Percentiles rank a stretch among this genome's conserved stretches.
Evolutionary conservation across 1,140 invertebrate genomes (phyloP).

Genomic region (Paraescarpia echinospica): DNA sequence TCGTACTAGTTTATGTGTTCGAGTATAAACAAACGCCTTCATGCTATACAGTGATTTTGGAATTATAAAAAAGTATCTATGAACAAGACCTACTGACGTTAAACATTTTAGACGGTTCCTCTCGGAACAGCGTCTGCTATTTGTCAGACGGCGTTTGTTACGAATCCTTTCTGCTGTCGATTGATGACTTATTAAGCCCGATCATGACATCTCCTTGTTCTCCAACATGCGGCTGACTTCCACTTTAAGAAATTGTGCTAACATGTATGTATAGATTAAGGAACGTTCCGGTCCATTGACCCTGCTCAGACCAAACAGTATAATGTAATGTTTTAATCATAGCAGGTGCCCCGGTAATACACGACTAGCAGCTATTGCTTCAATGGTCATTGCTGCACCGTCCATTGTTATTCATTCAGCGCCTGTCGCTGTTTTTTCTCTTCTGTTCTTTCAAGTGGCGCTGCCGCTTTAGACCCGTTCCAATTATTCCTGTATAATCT

Average conservation of each 20-base stretch:
- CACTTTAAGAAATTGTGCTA: not conserved
- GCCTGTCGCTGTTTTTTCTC: not conserved
- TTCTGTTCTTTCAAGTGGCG: not conserved
- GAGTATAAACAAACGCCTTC: not conserved
- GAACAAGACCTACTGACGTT: not conserved
- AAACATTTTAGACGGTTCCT: not conserved
- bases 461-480: not conserved
- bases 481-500: not conserved
- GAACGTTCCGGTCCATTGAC: not conserved
- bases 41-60: too few relatives aligned
- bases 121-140: not conserved
- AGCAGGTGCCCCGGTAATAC: too few relatives aligned
- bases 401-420: not conserved
- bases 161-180: not conserved
- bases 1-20: not conserved
- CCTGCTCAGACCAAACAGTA: not conserved
- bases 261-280: not conserved
- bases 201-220: not conserved
- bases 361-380: not conserved
- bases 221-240: not conserved
- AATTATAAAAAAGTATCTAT: not conserved
- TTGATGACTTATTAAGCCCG: not conserved
- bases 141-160: not conserved
- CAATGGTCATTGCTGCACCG: not conserved
- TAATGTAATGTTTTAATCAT: not conserved